Percentiles rank a stretch among this genome's conserved stretches.
Conservation (phyloP, 2,888 invertebrate genomes). For the Zele albiditarsus region DNA sequence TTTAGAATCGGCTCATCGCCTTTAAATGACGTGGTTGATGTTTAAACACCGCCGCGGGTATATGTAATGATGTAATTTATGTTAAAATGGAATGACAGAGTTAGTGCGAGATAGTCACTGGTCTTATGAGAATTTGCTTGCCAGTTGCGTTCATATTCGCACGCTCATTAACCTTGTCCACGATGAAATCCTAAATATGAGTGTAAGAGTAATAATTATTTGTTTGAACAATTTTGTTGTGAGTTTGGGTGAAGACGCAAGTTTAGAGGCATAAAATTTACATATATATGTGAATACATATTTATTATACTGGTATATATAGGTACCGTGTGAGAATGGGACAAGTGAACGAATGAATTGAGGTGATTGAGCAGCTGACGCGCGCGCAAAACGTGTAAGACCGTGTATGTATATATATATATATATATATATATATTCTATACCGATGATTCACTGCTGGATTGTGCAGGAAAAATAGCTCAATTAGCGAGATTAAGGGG, state of each 20-base stretch:
- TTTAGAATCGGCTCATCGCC: conserved; percentile 28
- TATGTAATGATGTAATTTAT: conserved; percentile 37
- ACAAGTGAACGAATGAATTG: conserved; percentile 24
- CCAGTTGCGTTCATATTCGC: neutral
- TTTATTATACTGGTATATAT: neutral
- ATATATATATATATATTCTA: neutral
- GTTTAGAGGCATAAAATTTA: neutral
- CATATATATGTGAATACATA: neutral
- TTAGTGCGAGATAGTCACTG: neutral
- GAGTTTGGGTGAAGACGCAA: neutral
- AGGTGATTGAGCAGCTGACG: conserved; percentile 28
- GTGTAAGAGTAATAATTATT: conserved; percentile 5
- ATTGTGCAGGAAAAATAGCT: conserved; percentile 17
- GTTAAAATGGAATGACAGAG: conserved; percentile 18
- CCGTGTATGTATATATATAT: neutral
- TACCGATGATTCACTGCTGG: conserved; percentile 7
- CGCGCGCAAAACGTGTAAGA: neutral
- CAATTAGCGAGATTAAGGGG: conserved; percentile 16
- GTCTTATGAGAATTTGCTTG: neutral
- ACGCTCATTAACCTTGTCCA: conserved; percentile 33
- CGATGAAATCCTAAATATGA: neutral
- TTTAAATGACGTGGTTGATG: conserved; percentile 29
- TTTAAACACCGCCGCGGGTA: neutral
- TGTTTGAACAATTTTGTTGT: neutral
- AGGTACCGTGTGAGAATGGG: conserved; percentile 21